Percentiles rank a stretch among this genome's conserved stretches.
phyloP scores from a whole-genome alignment of 2,888 invertebrate genomes.

The Dorcus hopei region DNA sequence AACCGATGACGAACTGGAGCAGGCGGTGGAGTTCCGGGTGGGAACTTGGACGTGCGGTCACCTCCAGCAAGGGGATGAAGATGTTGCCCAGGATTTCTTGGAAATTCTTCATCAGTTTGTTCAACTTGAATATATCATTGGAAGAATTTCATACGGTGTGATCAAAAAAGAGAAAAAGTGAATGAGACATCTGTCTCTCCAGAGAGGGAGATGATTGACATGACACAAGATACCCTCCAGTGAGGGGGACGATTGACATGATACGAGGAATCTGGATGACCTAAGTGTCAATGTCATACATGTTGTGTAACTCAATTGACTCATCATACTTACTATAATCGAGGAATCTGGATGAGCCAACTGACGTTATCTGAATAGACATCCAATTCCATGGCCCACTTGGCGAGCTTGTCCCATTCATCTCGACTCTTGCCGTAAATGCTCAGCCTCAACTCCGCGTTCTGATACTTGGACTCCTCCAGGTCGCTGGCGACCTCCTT shows the following conservation, averaged over 20 bases:
- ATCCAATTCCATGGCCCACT: slow-evolving; percentile 90
- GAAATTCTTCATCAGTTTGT: slow-evolving; percentile 92
- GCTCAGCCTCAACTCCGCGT: slow-evolving; percentile 91
- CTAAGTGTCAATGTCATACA: no score
- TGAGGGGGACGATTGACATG: no score
- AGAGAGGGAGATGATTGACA: no score
- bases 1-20: slow-evolving; percentile 81
- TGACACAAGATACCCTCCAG: no score
- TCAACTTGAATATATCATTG: slow-evolving; percentile 96
- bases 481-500: slow-evolving; percentile 96
- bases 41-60: slow-evolving; percentile 85
- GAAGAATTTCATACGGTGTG: slow-evolving; percentile 26
- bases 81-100: slow-evolving; percentile 94
- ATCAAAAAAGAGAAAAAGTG: not conserved
- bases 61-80: slow-evolving; percentile 94
- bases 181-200: no score
- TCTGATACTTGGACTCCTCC: slow-evolving; percentile 99
- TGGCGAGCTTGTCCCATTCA: slow-evolving; percentile 96
- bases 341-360: slow-evolving; percentile 89
- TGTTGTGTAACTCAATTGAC: no score
- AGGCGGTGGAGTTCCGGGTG: slow-evolving; percentile 84
- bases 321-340: slow-evolving; percentile 79
- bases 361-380: slow-evolving; percentile 94
- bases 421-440: slow-evolving; percentile 91
- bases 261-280: no score